These are phyloP conservation scores for Oligia latruncula DNA, from an alignment of 2,888 invertebrate species.

Conservation along the genomic window DNA sequence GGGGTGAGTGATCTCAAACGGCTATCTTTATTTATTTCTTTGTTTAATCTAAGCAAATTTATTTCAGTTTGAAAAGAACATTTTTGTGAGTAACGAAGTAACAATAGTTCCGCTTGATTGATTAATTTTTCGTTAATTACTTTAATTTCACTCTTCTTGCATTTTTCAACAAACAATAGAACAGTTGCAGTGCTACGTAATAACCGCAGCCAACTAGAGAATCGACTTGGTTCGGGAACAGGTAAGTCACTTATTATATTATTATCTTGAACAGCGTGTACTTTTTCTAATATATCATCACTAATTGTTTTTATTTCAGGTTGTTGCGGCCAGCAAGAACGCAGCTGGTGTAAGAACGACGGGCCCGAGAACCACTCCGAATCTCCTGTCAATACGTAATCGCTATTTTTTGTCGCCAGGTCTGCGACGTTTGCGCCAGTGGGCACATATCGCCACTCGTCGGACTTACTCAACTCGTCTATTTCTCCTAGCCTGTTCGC, in stretches of 20 bases:
- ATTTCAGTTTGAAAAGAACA: neutral
- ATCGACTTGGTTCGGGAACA: conserved; percentile 6
- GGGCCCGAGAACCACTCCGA: conserved; percentile 2
- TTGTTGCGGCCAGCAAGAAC: neutral
- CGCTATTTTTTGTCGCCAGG: neutral
- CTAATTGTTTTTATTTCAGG: conserved; percentile 4
- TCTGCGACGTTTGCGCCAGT: conserved; percentile 2
- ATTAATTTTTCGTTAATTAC: neutral
- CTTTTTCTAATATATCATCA: conserved; percentile 6
- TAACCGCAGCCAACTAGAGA: conserved; percentile 3
- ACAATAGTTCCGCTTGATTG: neutral
- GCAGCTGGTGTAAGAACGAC: conserved; percentile 1
- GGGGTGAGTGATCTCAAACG: no score
- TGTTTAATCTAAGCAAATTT: neutral
- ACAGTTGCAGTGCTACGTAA: conserved; percentile 3
- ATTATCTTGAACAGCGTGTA: neutral
- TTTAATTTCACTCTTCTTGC: neutral
- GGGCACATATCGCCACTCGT: conserved; percentile 3
- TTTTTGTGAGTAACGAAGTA: neutral
- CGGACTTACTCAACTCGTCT: neutral
- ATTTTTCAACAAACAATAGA: conserved; percentile 3
- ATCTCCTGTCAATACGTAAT: neutral
- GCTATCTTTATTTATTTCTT: neutral
- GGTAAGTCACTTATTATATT: neutral
- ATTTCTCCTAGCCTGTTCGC: neutral